phyloP scores from a whole-genome alignment of 2,113 vertebrate species.

The Balaeniceps rex region DNA sequence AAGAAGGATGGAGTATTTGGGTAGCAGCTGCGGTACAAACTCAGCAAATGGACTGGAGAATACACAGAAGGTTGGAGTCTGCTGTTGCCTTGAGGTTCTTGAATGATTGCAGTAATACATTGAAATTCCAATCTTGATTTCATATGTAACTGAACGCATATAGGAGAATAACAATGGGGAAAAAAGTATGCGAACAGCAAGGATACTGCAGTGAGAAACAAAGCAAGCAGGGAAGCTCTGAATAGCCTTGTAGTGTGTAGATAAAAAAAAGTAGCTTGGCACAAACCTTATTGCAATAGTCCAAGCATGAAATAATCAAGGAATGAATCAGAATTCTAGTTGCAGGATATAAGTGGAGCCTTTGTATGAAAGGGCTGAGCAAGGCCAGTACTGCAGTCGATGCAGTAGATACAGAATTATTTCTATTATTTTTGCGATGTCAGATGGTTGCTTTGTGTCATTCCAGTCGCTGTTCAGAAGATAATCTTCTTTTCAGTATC shows the following conservation, averaged over 20 bases:
- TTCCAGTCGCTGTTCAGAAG: background rate
- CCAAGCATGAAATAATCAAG: conserved; percentile 22
- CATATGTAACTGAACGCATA: background rate
- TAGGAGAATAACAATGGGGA: background rate
- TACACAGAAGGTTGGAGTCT: background rate
- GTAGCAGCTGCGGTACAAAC: background rate
- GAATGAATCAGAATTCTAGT: background rate
- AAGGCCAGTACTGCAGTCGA: background rate
- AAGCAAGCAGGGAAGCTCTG: background rate
- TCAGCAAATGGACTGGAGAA: background rate
- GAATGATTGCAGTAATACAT: background rate
- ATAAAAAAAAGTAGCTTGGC: background rate
- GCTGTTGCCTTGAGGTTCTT: background rate
- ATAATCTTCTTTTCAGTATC: background rate
- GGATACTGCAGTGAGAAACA: background rate
- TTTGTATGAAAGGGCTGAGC: background rate
- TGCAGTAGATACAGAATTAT: background rate
- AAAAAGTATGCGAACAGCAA: background rate
- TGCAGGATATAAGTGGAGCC: background rate
- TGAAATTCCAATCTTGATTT: background rate
- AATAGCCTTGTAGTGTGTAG: background rate
- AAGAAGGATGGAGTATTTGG: background rate
- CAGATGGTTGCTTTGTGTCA: background rate
- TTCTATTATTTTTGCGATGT: background rate
- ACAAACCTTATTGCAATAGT: background rate